Percentiles rank a stretch among this genome's conserved stretches.
Conservation (phyloP, 1,140 invertebrate genomes). For the Drosophila pruinosa region DNA sequence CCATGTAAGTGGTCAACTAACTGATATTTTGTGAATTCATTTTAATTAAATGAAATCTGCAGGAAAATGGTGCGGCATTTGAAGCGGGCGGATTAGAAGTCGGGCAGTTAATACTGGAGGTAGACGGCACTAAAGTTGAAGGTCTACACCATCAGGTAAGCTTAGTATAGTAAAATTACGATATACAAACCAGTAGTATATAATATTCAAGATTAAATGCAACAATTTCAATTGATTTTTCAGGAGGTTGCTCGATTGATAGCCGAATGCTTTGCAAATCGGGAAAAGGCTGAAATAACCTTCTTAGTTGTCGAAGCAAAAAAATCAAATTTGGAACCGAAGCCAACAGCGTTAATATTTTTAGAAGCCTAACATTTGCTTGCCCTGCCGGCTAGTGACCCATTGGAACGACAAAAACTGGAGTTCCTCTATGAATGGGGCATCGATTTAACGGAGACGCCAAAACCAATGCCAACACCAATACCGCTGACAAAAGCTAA, state of each 20-base stretch:
- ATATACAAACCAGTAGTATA: background rate
- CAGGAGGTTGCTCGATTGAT: slow-evolving; percentile 94
- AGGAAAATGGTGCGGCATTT: slow-evolving; percentile 97
- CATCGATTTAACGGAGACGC: slow-evolving; percentile 85
- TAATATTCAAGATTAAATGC: too few species aligned
- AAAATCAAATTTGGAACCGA: slow-evolving; percentile 94
- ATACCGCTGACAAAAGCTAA: slow-evolving; percentile 83
- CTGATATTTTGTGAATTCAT: background rate
- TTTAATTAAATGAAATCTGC: slow-evolving; percentile 54
- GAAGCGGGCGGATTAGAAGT: slow-evolving; percentile 95
- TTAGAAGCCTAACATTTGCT: slow-evolving; percentile 94
- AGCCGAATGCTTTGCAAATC: slow-evolving; percentile 93
- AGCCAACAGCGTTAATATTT: slow-evolving; percentile 93
- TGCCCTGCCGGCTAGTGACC: slow-evolving; percentile 90
- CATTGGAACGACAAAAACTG: slow-evolving; percentile 83
- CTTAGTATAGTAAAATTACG: background rate
- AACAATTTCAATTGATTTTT: background rate
- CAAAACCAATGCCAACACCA: slow-evolving; percentile 83
- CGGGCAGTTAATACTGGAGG: slow-evolving; percentile 96
- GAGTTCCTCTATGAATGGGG: slow-evolving; percentile 85
- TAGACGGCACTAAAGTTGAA: slow-evolving; percentile 94
- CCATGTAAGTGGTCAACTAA: slow-evolving; percentile 87
- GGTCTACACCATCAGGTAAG: slow-evolving; percentile 87
- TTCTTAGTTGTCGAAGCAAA: slow-evolving; percentile 95
- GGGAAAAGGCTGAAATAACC: slow-evolving; percentile 92